Evolutionary conservation across 2,888 invertebrate genomes (phyloP).

Genomic region (Caenorhabditis sp.): DNA sequence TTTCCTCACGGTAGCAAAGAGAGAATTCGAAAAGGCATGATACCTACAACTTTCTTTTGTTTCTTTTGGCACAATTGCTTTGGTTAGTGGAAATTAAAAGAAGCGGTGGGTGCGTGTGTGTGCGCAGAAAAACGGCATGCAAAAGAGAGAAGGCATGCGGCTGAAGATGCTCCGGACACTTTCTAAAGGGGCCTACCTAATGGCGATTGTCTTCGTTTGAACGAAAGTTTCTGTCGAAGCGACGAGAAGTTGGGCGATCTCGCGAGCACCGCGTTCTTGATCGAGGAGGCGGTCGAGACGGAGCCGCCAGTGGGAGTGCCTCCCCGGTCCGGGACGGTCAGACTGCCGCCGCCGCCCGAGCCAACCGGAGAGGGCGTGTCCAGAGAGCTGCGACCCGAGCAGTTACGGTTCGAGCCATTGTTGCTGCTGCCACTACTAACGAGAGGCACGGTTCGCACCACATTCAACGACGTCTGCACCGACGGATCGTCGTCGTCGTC

Average conservation of each 20-base stretch:
- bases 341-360: slow-evolving; percentile 17
- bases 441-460: slow-evolving; percentile 48
- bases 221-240: slow-evolving; percentile 52
- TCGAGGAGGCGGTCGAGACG: slow-evolving; percentile 13
- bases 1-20: too few relatives aligned
- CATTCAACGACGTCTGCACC: slow-evolving; percentile 66
- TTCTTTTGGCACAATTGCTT: slow-evolving; percentile 8
- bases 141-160: neutral
- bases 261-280: slow-evolving; percentile 38
- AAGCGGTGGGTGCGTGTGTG: slow-evolving; percentile 4
- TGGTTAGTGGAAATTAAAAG: slow-evolving; percentile 41
- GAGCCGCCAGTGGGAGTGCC: slow-evolving; percentile 4
- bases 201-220: slow-evolving; percentile 55
- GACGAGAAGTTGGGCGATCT: slow-evolving; percentile 54
- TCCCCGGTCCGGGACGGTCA: slow-evolving; percentile 32
- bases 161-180: slow-evolving; percentile 1
- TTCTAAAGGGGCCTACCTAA: slow-evolving; percentile 40
- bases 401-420: slow-evolving; percentile 27
- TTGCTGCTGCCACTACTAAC: slow-evolving; percentile 14
- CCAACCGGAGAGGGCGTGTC: slow-evolving; percentile 46
- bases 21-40: neutral
- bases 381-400: slow-evolving; percentile 37
- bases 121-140: neutral
- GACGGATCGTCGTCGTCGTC: slow-evolving; percentile 69
- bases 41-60: too few relatives aligned